phyloP scores from a whole-genome alignment of 2,888 invertebrate genomes.

The Spilosoma lubricipeda region DNA sequence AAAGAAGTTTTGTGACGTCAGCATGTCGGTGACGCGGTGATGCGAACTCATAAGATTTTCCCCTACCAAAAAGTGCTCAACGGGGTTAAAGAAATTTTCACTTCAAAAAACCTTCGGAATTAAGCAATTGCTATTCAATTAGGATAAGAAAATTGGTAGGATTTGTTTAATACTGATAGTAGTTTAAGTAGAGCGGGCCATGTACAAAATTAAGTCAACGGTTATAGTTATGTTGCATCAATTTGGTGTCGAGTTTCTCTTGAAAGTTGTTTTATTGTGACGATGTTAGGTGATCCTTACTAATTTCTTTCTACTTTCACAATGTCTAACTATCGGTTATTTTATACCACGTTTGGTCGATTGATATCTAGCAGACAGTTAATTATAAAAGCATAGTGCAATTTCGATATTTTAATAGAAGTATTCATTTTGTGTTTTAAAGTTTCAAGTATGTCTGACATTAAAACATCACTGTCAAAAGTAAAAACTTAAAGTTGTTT shows the following conservation, averaged over 20 bases:
- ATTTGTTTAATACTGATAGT: too few species aligned
- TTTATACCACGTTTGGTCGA: conserved; percentile 27
- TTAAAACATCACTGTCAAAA: not conserved
- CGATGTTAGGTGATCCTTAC: conserved; percentile 32
- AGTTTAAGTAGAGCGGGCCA: too few species aligned
- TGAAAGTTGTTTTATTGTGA: conserved; percentile 4
- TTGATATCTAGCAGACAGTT: conserved; percentile 29
- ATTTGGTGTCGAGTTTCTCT: conserved; percentile 22
- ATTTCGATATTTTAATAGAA: not conserved
- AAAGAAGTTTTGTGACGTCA: too few species aligned
- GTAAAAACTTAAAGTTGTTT: too few species aligned
- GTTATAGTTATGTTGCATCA: conserved; percentile 9
- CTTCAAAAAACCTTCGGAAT: too few species aligned
- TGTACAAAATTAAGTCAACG: not conserved
- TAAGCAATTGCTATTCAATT: too few species aligned
- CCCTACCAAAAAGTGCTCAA: too few species aligned
- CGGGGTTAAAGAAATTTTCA: too few species aligned
- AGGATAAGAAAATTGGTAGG: too few species aligned
- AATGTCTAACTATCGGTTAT: conserved; percentile 41
- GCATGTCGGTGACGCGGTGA: too few species aligned
- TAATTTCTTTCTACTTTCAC: conserved; percentile 48
- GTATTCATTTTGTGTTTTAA: not conserved
- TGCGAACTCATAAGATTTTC: too few species aligned
- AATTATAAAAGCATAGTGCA: conserved; percentile 6
- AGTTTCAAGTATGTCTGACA: not conserved